phyloP scores from a whole-genome alignment of 2,797 vertebrate genomes.

The Chaunax sp. region DNA sequence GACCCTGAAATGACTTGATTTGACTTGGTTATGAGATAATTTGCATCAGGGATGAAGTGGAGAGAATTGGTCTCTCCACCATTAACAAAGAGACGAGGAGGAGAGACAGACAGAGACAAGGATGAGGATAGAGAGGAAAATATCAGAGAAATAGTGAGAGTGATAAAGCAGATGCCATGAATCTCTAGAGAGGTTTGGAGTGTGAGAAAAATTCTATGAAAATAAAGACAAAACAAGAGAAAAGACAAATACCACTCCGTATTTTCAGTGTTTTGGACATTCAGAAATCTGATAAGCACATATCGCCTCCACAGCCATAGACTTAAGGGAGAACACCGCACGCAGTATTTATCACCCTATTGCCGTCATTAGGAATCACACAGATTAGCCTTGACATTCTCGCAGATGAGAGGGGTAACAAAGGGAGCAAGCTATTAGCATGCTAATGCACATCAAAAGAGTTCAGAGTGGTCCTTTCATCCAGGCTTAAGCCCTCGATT shows the following conservation, averaged over 20 bases:
- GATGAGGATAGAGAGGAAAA: slow-evolving; percentile 12
- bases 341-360: slow-evolving; percentile 69
- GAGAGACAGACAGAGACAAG: background rate
- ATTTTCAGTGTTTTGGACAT: slow-evolving; percentile 31
- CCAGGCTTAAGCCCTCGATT: slow-evolving; percentile 65
- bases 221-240: slow-evolving; percentile 28
- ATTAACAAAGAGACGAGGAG: background rate
- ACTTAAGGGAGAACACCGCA: slow-evolving; percentile 60
- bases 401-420: slow-evolving; percentile 74
- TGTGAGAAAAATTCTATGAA: background rate
- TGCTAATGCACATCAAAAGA: slow-evolving; percentile 76
- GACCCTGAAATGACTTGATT: slow-evolving; percentile 17
- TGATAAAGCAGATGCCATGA: slow-evolving; percentile 21
- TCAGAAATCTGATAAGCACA: slow-evolving; percentile 68
- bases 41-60: slow-evolving; percentile 21
- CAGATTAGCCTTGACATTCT: slow-evolving; percentile 78
- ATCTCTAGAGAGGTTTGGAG: slow-evolving; percentile 1
- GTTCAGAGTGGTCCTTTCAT: slow-evolving; percentile 72
- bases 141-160: slow-evolving; percentile 18
- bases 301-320: slow-evolving; percentile 52
- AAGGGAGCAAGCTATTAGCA: slow-evolving; percentile 74
- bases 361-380: slow-evolving; percentile 73
- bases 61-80: slow-evolving; percentile 8
- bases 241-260: slow-evolving; percentile 37
- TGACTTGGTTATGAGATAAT: slow-evolving; percentile 10